Percentiles rank a stretch among this genome's conserved stretches.
phyloP scores from a whole-genome alignment of 2,888 invertebrate species.

The Drosophila quinaria region DNA sequence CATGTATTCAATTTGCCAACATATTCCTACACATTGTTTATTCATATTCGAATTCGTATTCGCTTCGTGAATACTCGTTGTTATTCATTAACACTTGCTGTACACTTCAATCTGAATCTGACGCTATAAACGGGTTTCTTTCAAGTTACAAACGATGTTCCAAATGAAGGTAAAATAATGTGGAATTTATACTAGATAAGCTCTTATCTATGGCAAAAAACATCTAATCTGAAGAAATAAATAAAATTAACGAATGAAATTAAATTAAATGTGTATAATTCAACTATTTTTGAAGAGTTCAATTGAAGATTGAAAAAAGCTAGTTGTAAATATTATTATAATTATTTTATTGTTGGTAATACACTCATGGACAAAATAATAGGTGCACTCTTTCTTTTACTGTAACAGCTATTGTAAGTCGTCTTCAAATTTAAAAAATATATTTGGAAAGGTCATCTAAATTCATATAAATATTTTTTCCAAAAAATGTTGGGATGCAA shows the following conservation, averaged over 20 bases:
- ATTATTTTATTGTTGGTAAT: not conserved
- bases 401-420: no score
- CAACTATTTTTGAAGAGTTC: not conserved
- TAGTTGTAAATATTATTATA: not conserved
- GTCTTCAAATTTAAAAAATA: no score
- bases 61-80: conserved; percentile 14
- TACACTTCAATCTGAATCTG: not conserved
- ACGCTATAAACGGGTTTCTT: conserved; percentile 3
- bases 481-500: no score
- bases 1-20: conserved; percentile 26
- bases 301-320: not conserved
- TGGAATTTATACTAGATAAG: conserved; percentile 3
- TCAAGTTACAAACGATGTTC: conserved; percentile 2
- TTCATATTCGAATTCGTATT: conserved; percentile 1
- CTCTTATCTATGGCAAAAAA: conserved; percentile 3
- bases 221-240: not conserved
- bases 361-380: no score
- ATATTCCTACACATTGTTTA: conserved; percentile 3
- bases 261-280: not conserved
- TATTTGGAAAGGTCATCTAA: no score
- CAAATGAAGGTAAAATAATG: not conserved
- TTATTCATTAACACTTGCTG: conserved; percentile 20
- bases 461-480: no score
- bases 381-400: no score
- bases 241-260: not conserved